Evolutionary conservation across 2,113 vertebrate genomes (phyloP).

Genomic region (Engystomops pustulosus): DNA sequence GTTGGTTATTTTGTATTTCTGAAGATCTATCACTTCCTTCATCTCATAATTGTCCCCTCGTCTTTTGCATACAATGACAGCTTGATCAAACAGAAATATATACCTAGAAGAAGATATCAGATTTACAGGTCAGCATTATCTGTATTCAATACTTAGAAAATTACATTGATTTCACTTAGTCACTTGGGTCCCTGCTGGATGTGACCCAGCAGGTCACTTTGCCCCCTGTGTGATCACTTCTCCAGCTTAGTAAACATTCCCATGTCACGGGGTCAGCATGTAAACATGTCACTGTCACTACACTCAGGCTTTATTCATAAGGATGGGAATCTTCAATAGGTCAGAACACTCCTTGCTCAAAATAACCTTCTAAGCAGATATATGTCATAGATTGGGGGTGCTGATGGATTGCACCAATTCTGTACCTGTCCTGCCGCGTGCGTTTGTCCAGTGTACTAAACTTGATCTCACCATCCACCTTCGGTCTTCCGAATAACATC

Average conservation of each 20-base stretch:
- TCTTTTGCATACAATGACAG: slow-evolving; percentile 93
- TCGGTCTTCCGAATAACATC: slow-evolving; percentile 88
- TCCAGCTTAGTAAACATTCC: not conserved
- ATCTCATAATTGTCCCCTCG: slow-evolving; percentile 96
- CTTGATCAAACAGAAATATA: slow-evolving; percentile 94
- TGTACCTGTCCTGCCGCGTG: slow-evolving; percentile 95
- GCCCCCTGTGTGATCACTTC: not conserved
- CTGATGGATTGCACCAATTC: not conserved
- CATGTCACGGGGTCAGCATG: not conserved
- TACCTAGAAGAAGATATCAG: slow-evolving; percentile 75
- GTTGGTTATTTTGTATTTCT: slow-evolving; percentile 94
- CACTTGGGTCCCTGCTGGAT: not conserved
- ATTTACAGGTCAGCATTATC: slow-evolving; percentile 14
- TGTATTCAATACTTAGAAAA: slow-evolving; percentile 19
- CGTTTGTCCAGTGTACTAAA: slow-evolving; percentile 92
- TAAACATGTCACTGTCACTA: slow-evolving; percentile 20
- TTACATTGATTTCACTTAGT: slow-evolving; percentile 26
- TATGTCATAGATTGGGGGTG: not conserved
- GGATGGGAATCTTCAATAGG: not conserved
- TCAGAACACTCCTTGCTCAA: not conserved
- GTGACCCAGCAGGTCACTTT: not conserved
- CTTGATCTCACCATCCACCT: slow-evolving; percentile 93
- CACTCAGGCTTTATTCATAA: slow-evolving; percentile 15
- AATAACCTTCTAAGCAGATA: not conserved
- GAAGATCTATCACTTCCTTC: slow-evolving; percentile 97